These are phyloP conservation scores for Pyrochroa serraticornis DNA, from an alignment of 2,888 invertebrate genomes.

Conservation along the genomic window DNA sequence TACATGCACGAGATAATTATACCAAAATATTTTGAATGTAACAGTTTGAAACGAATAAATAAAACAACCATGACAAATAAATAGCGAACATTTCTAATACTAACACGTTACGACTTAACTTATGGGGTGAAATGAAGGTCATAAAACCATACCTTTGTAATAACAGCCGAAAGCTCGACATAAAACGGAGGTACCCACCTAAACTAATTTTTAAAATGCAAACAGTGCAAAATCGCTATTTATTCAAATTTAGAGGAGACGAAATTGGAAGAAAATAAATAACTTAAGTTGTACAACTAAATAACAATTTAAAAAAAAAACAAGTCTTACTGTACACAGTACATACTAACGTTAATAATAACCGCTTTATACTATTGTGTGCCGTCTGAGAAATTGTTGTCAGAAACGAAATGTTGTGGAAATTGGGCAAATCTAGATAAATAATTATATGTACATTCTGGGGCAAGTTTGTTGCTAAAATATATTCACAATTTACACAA, in stretches of 20 bases:
- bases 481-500: constrained; percentile 47
- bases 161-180: constrained; percentile 1
- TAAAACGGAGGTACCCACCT: constrained; percentile 47
- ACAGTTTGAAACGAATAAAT: constrained; percentile 44
- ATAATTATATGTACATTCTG: constrained; percentile 40
- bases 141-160: constrained; percentile 46
- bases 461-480: constrained; percentile 42
- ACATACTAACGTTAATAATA: constrained; percentile 53
- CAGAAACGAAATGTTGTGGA: constrained; percentile 32
- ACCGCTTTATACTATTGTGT: constrained; percentile 51
- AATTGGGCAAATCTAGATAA: constrained; percentile 31
- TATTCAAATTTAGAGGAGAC: constrained; percentile 22
- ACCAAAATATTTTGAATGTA: constrained; percentile 50
- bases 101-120: constrained; percentile 44
- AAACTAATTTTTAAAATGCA: constrained; percentile 31
- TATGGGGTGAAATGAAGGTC: constrained; percentile 40
- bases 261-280: constrained; percentile 35
- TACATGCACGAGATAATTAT: constrained; percentile 53
- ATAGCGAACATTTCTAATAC: constrained; percentile 39
- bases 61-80: constrained; percentile 46
- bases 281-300: constrained; percentile 42
- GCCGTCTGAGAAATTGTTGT: constrained; percentile 34
- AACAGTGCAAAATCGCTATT: constrained; percentile 32
- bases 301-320: constrained; percentile 43
- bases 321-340: constrained; percentile 54